Evolutionary conservation across 64 coral and sea anemone genomes (phyloP), one percentile per base, ranked within the genome.

Genomic region (Actinia equina): DNA sequence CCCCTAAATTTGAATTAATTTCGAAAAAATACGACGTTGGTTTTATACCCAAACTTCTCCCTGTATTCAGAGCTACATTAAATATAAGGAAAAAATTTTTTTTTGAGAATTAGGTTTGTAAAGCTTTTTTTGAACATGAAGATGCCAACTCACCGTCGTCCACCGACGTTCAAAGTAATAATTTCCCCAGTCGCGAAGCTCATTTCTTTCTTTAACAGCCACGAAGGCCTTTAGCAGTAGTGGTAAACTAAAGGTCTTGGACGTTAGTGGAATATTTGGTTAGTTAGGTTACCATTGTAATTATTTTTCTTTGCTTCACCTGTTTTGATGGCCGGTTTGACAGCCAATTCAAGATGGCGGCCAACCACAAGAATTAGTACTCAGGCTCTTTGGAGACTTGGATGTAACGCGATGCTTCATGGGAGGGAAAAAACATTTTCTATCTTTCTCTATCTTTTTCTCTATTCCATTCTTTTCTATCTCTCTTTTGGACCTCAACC

Each of bases 151-250:
- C 20, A 96, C 94, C 85, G 88, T 96, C 88, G 84, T 86, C 94
- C 94, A 44, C 94, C 94, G 70, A 96, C 94, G 88, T 96, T 96
- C 5, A 96, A 86, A 13, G 92, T 89, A 59, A 96, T 86, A 59
- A 96, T 96, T 89, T 96, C 94, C 18, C 94, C 94, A 84, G 59
- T 74, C 45, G 86, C 53, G n/a, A 90, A 87, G 77, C 86, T 96
- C 94, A 96, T 96, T 77, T 86, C 83, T 84, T 15, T 26, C 83
- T 82, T 91, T 69, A 22, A 45, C 62, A 61, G 22, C 77, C 37
- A 91, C 41, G 77, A 43, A 74, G 10, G 26, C 69, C 69, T 74
- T 27, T 74, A 74, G 27, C 41, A 74, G 25, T 41, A 30, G 25
- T 41, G 25, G 23, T 30, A 30, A 27, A 74, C 69, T 74, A 74